These are phyloP conservation scores for Larimichthys polyactis DNA, from an alignment of 2,113 vertebrate species.

Conservation along the genomic window DNA sequence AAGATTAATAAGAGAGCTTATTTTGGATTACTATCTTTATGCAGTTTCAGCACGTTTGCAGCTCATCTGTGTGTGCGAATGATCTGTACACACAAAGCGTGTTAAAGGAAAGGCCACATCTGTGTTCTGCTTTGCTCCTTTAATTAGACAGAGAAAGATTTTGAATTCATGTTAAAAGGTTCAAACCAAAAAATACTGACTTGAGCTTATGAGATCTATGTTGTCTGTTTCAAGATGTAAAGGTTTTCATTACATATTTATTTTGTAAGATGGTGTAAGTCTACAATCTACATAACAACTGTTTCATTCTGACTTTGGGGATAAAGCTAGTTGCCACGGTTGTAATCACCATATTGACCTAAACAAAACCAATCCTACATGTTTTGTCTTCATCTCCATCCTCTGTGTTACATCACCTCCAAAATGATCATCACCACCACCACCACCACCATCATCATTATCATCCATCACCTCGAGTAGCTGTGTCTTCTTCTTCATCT, in stretches of 20 bases:
- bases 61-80: not conserved
- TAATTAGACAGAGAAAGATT: constrained; percentile 24
- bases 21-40: constrained; percentile 5
- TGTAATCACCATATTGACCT: constrained; percentile 19
- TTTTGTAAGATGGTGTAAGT: constrained; percentile 30
- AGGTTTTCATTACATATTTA: constrained; percentile 34
- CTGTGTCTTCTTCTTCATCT: constrained; percentile 36
- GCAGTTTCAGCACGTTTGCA: constrained; percentile 7
- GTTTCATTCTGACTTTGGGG: constrained; percentile 35
- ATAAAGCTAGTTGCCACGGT: not conserved
- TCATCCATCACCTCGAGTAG: constrained; percentile 47
- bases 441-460: constrained; percentile 34
- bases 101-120: constrained; percentile 10
- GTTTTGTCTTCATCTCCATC: constrained; percentile 59
- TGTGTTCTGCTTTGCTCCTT: not conserved
- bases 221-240: constrained; percentile 26
- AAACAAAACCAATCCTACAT: constrained; percentile 41
- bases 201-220: not conserved
- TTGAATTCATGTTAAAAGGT: constrained; percentile 16
- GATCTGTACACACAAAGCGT: constrained; percentile 2
- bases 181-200: constrained; percentile 16
- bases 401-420: constrained; percentile 40
- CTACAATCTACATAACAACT: constrained; percentile 34
- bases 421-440: constrained; percentile 37
- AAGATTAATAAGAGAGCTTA: constrained; percentile 12